phyloP scores from a whole-genome alignment of 2,888 invertebrate species.

The Eupithecia abbreviata region DNA sequence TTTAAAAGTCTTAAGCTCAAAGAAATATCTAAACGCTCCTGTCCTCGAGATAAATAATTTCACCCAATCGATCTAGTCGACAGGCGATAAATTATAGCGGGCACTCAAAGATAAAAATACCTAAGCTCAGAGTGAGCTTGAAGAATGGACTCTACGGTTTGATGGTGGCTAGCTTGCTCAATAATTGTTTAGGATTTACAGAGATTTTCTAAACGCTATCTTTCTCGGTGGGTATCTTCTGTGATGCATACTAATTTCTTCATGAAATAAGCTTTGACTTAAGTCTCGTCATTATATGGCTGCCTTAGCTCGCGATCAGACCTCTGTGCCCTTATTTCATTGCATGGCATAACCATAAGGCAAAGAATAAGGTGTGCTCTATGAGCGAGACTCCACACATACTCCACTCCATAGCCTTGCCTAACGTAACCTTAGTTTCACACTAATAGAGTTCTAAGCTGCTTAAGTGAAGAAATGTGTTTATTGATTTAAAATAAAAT shows the following conservation, averaged over 20 bases:
- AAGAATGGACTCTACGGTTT: slow-evolving; percentile 23
- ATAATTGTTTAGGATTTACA: not conserved
- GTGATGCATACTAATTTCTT: not conserved
- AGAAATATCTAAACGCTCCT: slow-evolving; percentile 25
- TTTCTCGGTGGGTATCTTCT: not conserved
- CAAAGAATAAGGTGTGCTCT: not conserved
- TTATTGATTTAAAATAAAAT: not conserved
- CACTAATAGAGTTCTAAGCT: not conserved
- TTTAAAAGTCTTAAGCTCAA: slow-evolving; percentile 17
- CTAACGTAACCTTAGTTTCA: not conserved
- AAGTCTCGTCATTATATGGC: not conserved
- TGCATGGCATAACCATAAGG: not conserved
- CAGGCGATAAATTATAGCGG: slow-evolving; percentile 43
- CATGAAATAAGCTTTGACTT: not conserved
- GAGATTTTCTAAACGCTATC: not conserved
- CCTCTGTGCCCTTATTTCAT: not conserved
- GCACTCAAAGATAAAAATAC: slow-evolving; percentile 40
- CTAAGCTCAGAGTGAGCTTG: slow-evolving; percentile 41
- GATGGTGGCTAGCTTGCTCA: slow-evolving; percentile 1
- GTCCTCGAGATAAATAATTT: slow-evolving; percentile 35
- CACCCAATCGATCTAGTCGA: slow-evolving; percentile 44
- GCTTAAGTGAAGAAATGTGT: not conserved
- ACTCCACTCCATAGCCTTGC: not conserved
- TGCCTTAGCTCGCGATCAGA: not conserved
- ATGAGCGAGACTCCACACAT: not conserved